These are phyloP conservation scores for Temnothorax unifasciatus DNA, from an alignment of 2,888 invertebrate genomes.

Conservation along the genomic window DNA sequence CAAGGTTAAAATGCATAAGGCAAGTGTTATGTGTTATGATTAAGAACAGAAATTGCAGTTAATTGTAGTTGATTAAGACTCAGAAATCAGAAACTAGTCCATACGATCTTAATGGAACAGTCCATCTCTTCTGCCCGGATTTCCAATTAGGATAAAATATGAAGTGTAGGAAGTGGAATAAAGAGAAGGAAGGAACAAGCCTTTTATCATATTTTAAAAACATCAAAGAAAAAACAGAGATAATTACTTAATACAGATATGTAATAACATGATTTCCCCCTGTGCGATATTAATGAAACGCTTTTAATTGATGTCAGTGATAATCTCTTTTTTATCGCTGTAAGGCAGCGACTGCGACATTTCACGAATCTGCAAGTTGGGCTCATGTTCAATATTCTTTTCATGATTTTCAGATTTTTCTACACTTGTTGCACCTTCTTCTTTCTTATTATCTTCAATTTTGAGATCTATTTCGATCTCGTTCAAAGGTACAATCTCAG, in stretches of 20 bases:
- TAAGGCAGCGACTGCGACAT: conserved; percentile 75
- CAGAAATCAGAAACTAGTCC: conserved; percentile 73
- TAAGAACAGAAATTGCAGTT: conserved; percentile 18
- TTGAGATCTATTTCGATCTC: background rate
- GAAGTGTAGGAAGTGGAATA: conserved; percentile 39
- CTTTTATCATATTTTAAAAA: conserved; percentile 44
- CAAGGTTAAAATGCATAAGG: background rate
- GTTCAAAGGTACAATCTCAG: background rate
- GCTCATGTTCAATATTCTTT: background rate
- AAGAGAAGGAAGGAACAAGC: conserved; percentile 44
- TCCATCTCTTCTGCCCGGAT: conserved; percentile 64
- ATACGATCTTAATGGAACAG: conserved; percentile 73
- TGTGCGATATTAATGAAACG: background rate
- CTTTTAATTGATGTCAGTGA: conserved; percentile 64
- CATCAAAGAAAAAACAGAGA: conserved; percentile 57
- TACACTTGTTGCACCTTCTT: background rate
- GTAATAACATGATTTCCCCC: background rate
- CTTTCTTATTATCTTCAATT: background rate
- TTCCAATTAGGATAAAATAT: conserved; percentile 62
- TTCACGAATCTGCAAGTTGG: conserved; percentile 66
- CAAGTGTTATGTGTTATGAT: conserved; percentile 28
- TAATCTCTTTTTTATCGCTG: conserved; percentile 60
- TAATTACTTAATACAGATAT: conserved; percentile 8
- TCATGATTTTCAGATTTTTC: background rate
- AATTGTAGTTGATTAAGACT: conserved; percentile 47